Percentiles rank a stretch among this genome's conserved stretches.
phyloP scores from a whole-genome alignment of 2,888 invertebrate genomes.

The Napeogenes sylphis region DNA sequence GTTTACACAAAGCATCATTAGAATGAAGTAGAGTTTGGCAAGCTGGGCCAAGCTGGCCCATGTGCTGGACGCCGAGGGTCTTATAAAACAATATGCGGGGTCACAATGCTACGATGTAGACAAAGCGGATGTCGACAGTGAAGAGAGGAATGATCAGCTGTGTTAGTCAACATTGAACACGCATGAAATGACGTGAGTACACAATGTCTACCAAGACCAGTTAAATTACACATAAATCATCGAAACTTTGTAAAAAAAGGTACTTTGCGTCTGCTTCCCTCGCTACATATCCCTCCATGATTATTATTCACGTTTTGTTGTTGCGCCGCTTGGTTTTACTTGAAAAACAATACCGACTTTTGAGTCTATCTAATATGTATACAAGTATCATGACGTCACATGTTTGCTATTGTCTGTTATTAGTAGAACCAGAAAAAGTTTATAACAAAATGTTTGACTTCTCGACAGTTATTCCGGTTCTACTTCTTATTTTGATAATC shows the following conservation, averaged over 20 bases:
- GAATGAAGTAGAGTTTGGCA: slow-evolving; percentile 38
- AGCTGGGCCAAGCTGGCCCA: slow-evolving; percentile 43
- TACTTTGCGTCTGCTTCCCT: slow-evolving; percentile 37
- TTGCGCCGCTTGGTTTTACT: slow-evolving; percentile 68
- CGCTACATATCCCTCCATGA: slow-evolving; percentile 35
- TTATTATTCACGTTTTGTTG: slow-evolving; percentile 61
- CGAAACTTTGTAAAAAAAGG: slow-evolving; percentile 39
- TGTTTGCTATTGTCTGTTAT: slow-evolving; percentile 5
- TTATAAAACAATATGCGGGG: slow-evolving; percentile 64
- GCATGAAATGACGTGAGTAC: slow-evolving; percentile 63
- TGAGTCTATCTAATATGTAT: slow-evolving; percentile 20
- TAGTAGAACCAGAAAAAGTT: slow-evolving; percentile 20
- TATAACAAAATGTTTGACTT: background rate
- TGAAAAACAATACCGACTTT: slow-evolving; percentile 57
- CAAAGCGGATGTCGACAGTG: slow-evolving; percentile 67
- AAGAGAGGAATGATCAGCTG: slow-evolving; percentile 52
- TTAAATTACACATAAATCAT: slow-evolving; percentile 44
- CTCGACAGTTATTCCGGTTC: background rate
- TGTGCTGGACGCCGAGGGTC: slow-evolving; percentile 61
- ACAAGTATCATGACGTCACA: background rate
- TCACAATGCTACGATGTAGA: slow-evolving; percentile 66
- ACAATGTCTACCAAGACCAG: slow-evolving; percentile 71
- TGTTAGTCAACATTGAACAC: slow-evolving; percentile 71
- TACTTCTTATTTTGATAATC: background rate
- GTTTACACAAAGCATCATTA: slow-evolving; percentile 8